Evolutionary conservation across 2,797 vertebrate species (phyloP).

Genomic region (Acipenser ruthenus): DNA sequence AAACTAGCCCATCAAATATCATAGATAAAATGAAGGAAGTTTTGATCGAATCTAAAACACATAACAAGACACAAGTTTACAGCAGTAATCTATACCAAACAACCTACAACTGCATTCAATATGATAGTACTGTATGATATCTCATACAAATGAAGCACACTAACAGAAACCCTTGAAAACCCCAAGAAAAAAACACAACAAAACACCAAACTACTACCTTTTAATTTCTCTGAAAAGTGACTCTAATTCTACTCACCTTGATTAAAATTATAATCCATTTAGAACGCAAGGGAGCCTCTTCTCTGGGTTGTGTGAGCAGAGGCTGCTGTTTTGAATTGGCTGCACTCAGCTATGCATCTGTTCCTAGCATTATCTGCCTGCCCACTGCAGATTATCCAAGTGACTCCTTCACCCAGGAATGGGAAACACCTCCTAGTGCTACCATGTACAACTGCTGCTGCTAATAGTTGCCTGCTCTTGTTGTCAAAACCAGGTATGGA

Average conservation of each 20-base stretch:
- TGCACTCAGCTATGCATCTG: conserved; percentile 46
- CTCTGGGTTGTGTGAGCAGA: conserved; percentile 32
- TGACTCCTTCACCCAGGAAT: conserved; percentile 48
- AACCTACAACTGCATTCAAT: no score
- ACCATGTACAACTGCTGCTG: neutral
- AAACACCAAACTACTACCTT: conserved; percentile 24
- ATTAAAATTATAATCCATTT: conserved; percentile 59
- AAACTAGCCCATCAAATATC: no score
- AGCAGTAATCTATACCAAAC: no score
- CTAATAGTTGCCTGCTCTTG: conserved; percentile 5
- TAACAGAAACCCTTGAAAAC: no score
- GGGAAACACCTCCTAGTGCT: conserved; percentile 34
- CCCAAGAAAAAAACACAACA: no score
- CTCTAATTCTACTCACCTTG: conserved; percentile 54
- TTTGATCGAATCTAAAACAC: no score
- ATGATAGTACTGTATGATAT: no score
- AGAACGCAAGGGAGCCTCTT: conserved; percentile 29
- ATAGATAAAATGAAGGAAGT: no score
- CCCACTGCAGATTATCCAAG: conserved; percentile 34
- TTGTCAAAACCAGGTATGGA: conserved; percentile 39
- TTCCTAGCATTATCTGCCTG: conserved; percentile 33
- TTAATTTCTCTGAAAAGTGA: conserved; percentile 38
- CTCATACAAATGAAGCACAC: no score
- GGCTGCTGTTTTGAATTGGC: conserved; percentile 40
- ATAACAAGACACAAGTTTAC: no score